These are phyloP conservation scores for Clunio marinus DNA, from an alignment of 2,888 invertebrate genomes.

Conservation along the genomic window DNA sequence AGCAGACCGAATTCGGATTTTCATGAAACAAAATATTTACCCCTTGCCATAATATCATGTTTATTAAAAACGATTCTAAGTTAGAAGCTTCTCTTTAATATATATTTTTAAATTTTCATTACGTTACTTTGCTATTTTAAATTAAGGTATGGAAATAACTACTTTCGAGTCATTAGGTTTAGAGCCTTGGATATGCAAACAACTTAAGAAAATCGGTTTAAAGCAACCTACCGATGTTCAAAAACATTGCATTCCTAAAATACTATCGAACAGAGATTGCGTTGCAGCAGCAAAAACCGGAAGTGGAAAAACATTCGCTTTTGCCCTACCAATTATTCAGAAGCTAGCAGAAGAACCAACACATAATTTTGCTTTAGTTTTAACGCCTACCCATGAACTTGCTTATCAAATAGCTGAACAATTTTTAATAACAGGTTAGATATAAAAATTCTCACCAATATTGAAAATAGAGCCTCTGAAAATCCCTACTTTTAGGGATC, in stretches of 20 bases:
- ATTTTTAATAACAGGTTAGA: slow-evolving; percentile 85
- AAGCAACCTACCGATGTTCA: slow-evolving; percentile 78
- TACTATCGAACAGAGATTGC: slow-evolving; percentile 76
- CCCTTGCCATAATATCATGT: too few species aligned
- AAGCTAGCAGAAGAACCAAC: slow-evolving; percentile 89
- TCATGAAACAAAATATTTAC: too few species aligned
- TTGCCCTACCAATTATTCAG: slow-evolving; percentile 91
- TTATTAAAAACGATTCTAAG: too few species aligned
- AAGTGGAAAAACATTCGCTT: slow-evolving; percentile 96
- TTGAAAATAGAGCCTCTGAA: too few species aligned
- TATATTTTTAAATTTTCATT: too few species aligned
- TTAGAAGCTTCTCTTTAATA: too few species aligned
- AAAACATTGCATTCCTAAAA: slow-evolving; percentile 71
- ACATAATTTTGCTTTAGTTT: slow-evolving; percentile 88
- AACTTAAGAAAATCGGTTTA: slow-evolving; percentile 66
- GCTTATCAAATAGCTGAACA: slow-evolving; percentile 94
- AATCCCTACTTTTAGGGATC: too few species aligned
- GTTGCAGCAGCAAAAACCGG: slow-evolving; percentile 97
- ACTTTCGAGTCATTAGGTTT: slow-evolving; percentile 61
- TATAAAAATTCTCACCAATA: too few species aligned
- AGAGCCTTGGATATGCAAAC: slow-evolving; percentile 70
- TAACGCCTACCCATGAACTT: slow-evolving; percentile 92
- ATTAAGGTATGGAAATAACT: too few species aligned
- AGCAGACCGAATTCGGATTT: too few species aligned
- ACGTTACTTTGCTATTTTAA: too few species aligned